Evolutionary conservation across 2,888 invertebrate genomes (phyloP).

Genomic region (Lumbricus terrestris): DNA sequence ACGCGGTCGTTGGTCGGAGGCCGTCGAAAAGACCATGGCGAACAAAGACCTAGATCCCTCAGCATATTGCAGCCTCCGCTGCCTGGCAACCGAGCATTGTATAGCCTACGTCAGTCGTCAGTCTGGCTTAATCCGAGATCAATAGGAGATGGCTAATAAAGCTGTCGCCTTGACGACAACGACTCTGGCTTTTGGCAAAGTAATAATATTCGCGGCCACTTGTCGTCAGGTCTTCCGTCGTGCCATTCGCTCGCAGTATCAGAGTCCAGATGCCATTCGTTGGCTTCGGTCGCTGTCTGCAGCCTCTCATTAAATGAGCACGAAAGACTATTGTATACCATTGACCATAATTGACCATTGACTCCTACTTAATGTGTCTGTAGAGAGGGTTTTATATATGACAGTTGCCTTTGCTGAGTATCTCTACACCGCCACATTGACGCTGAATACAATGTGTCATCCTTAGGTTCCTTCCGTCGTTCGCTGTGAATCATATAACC

Average conservation of each 20-base stretch:
- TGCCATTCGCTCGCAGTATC: not conserved
- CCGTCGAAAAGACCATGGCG: not conserved
- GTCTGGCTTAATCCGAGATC: not conserved
- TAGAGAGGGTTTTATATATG: no score
- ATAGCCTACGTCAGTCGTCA: not conserved
- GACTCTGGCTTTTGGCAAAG: not conserved
- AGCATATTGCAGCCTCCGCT: not conserved
- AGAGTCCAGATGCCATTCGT: not conserved
- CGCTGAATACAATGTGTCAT: no score
- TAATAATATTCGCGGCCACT: not conserved
- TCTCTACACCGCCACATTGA: not conserved
- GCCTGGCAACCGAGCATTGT: no score
- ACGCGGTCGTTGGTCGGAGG: not conserved
- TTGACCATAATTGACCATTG: no score
- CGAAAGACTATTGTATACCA: not conserved
- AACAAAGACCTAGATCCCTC: not conserved
- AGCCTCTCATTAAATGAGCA: not conserved
- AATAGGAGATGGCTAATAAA: not conserved
- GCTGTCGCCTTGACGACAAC: not conserved
- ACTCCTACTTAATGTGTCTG: not conserved
- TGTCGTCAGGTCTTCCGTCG: not conserved
- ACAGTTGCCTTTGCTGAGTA: no score
- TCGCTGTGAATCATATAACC: not conserved
- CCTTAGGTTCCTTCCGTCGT: not conserved
- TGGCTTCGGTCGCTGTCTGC: not conserved